phyloP scores from a whole-genome alignment of 2,888 invertebrate species.

The Notodonta ziczac region DNA sequence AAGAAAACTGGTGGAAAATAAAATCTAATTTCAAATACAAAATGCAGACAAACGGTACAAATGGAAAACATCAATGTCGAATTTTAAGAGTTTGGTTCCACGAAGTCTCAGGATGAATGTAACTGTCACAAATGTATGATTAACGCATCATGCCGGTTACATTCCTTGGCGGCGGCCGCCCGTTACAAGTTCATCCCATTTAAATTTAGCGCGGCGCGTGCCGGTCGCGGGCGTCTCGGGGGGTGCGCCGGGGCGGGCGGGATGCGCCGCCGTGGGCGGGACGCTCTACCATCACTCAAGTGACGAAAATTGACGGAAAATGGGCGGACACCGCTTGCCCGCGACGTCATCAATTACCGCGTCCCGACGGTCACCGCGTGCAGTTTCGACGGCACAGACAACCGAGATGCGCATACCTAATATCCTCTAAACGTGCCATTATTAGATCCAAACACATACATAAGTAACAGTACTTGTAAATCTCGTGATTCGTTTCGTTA shows the following conservation, averaged over 20 bases:
- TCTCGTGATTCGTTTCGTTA: constrained; percentile 45
- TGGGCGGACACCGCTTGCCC: constrained; percentile 83
- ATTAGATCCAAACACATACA: constrained; percentile 44
- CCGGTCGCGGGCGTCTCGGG: constrained; percentile 60
- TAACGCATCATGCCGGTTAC: constrained; percentile 73
- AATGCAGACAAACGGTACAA: constrained; percentile 19
- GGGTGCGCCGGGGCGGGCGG: constrained; percentile 39
- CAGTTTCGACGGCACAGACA: constrained; percentile 57
- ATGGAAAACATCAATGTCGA: constrained; percentile 42
- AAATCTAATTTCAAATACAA: neutral
- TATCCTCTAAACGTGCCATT: constrained; percentile 63
- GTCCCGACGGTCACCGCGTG: constrained; percentile 78
- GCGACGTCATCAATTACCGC: constrained; percentile 83
- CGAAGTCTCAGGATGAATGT: constrained; percentile 69
- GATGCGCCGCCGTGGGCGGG: constrained; percentile 66
- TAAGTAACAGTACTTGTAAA: neutral
- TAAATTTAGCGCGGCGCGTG: constrained; percentile 84
- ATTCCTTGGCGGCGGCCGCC: constrained; percentile 76
- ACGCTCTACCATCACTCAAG: constrained; percentile 82
- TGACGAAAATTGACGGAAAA: constrained; percentile 85
- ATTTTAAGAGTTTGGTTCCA: constrained; percentile 54
- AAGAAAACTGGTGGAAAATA: neutral
- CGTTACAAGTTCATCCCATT: constrained; percentile 83
- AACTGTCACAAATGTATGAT: constrained; percentile 82
- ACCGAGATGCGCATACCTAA: constrained; percentile 71